Evolutionary conservation across 2,888 invertebrate genomes (phyloP), one percentile per base, ranked within the genome.

Genomic region (Lepidonotus clava): DNA sequence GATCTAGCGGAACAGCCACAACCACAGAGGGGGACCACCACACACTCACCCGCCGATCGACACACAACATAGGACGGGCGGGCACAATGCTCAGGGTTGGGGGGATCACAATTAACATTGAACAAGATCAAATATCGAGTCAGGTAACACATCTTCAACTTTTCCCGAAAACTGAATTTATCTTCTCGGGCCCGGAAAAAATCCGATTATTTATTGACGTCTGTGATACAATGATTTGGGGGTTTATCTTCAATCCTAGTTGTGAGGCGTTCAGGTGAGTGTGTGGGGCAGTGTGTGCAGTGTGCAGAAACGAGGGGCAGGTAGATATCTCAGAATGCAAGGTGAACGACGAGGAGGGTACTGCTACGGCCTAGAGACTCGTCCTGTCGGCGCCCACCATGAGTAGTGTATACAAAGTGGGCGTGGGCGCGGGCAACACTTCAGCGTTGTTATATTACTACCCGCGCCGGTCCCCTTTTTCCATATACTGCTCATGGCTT

Each of bases 1-100:
- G 53, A 53, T 24, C 53, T 53, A 53, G 53, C 21, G 4, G 61
- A n/a, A 61, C 61, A 61, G 61, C 28, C 71, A 71, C 71, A 71
- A 38, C 38, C 71, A 71, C 71, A 71, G 2, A 11, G 4, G 71
- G 38, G 5, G n/a, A n/a, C n/a, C 36, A 5, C 36, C 34, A 18
- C 71, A 34, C 36, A 34, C 36, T 36, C 38, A 36, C 36, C 71
- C n/a, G 21, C 1, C n/a, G n/a, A n/a, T n/a, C n/a, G n/a, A n/a
- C 71, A 38, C 71, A 71, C 36, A 6, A 71, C 71, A 71, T 2
- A 38, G 5, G 36, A n/a, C 36, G 8, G n/a, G n/a, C n/a, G n/a
- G n/a, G n/a, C n/a, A n/a, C n/a, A n/a, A n/a, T n/a, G n/a, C n/a
- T n/a, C n/a, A n/a, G n/a, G n/a, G n/a, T n/a, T n/a, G n/a, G n/a